Conservation (phyloP, 1,140 invertebrate genomes). For the Zaprionus ornatus region DNA sequence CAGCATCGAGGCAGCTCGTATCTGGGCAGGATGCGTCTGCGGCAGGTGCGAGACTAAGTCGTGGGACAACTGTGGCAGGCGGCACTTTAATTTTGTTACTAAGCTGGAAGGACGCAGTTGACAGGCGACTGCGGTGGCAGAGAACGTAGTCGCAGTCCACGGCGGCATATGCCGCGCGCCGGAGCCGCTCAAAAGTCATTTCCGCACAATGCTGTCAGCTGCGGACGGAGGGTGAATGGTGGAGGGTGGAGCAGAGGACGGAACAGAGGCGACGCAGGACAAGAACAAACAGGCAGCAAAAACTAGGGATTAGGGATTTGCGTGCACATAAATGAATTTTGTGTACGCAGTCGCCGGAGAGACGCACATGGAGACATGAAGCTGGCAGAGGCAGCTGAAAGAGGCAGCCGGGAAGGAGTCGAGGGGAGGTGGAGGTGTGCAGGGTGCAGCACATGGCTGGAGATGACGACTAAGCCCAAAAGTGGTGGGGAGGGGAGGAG, state of each 20-base stretch:
- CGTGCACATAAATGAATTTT: constrained; percentile 81
- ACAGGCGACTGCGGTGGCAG: constrained; percentile 14
- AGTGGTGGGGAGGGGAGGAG: background rate
- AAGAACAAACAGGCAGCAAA: constrained; percentile 65
- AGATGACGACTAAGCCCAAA: constrained; percentile 36
- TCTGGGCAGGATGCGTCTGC: background rate
- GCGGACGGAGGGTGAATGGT: background rate
- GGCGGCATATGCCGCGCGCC: constrained; percentile 53
- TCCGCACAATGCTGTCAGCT: constrained; percentile 74
- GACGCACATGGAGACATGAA: constrained; percentile 20
- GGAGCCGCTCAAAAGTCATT: constrained; percentile 80
- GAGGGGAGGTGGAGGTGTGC: background rate
- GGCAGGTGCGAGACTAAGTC: constrained; percentile 35
- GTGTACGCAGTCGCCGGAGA: constrained; percentile 57
- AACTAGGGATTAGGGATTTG: constrained; percentile 81
- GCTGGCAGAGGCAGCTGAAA: background rate
- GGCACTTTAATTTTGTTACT: constrained; percentile 79
- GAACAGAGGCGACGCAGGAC: constrained; percentile 10
- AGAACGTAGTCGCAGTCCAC: background rate
- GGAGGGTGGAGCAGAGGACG: background rate
- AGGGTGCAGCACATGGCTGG: constrained; percentile 7
- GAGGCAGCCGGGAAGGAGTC: too few relatives aligned
- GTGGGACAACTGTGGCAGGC: constrained; percentile 49
- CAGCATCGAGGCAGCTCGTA: background rate
- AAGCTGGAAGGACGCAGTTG: constrained; percentile 54